phyloP scores from a whole-genome alignment of 2,113 vertebrate genomes.

The Mola mola region DNA sequence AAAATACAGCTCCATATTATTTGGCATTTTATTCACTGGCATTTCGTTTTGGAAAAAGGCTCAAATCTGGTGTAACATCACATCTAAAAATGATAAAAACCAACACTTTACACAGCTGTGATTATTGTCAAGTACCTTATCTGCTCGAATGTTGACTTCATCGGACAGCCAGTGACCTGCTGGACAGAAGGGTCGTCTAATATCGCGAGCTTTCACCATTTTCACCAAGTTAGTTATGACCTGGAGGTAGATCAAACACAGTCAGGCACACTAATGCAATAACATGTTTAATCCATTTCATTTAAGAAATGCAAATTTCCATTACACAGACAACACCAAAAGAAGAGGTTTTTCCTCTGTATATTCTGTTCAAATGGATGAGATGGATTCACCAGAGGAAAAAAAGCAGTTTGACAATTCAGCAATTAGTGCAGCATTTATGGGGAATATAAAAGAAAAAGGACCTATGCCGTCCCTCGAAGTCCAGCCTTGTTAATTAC shows the following conservation, averaged over 20 bases:
- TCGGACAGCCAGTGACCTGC: conserved; percentile 95
- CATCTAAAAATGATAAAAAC: not conserved
- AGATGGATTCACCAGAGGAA: conserved; percentile 36
- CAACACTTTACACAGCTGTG: not conserved
- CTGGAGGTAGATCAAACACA: conserved; percentile 74
- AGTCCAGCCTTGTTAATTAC: conserved; percentile 74
- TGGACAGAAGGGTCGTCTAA: conserved; percentile 94
- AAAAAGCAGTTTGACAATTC: conserved; percentile 74
- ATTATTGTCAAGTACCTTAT: conserved; percentile 86
- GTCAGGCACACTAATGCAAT: conserved; percentile 6
- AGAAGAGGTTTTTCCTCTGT: conserved; percentile 1
- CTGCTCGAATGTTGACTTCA: conserved; percentile 96
- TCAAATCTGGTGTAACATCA: not conserved
- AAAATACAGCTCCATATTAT: not conserved
- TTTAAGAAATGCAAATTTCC: not conserved
- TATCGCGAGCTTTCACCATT: conserved; percentile 97
- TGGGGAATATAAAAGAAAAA: conserved; percentile 75
- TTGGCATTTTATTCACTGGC: not conserved
- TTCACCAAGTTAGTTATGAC: conserved; percentile 99
- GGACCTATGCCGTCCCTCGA: conserved; percentile 55
- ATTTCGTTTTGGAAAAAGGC: too few relatives aligned
- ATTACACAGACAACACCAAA: conserved; percentile 14
- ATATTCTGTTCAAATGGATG: conserved; percentile 26
- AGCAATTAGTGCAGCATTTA: conserved; percentile 76
- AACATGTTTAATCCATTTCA: conserved; percentile 10